Evolutionary conservation across 2,797 vertebrate species (phyloP).

Genomic region (Halcyon badia): DNA sequence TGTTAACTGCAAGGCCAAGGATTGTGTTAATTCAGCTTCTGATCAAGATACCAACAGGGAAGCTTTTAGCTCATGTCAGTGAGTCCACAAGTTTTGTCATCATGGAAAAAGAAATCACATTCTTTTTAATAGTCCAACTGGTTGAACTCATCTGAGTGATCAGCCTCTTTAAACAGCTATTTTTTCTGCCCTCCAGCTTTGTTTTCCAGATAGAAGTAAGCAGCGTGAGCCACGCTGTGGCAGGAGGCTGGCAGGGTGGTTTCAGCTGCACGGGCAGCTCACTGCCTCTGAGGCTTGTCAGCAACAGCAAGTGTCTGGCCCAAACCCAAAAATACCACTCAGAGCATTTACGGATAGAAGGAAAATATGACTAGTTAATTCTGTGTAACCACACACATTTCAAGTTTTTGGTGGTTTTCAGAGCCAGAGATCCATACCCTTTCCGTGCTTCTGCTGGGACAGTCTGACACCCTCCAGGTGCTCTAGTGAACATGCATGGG

Average conservation of each 20-base stretch:
- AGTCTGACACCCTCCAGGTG: not conserved
- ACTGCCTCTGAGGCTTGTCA: not conserved
- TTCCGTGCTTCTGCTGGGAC: not conserved
- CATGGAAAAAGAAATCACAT: not conserved
- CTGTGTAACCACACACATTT: not conserved
- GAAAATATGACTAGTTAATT: not conserved
- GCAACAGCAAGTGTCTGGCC: not conserved
- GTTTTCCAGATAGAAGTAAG: not conserved
- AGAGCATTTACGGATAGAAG: not conserved
- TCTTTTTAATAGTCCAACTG: not conserved
- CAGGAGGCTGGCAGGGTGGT: not conserved
- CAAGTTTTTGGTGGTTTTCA: not conserved
- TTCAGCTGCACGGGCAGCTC: not conserved
- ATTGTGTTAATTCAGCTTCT: not conserved
- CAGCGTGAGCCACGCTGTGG: not conserved
- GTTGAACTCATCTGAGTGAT: not conserved
- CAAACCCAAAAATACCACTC: not conserved
- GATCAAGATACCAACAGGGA: not conserved
- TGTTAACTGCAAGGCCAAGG: not conserved
- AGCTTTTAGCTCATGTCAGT: not conserved
- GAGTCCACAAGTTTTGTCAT: not conserved
- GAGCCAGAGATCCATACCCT: not conserved
- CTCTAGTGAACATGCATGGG: rapidly evolving
- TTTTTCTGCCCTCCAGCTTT: not conserved
- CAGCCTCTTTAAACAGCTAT: not conserved